Conservation (phyloP, 2,113 vertebrate species). For the Macaca nemestrina region DNA sequence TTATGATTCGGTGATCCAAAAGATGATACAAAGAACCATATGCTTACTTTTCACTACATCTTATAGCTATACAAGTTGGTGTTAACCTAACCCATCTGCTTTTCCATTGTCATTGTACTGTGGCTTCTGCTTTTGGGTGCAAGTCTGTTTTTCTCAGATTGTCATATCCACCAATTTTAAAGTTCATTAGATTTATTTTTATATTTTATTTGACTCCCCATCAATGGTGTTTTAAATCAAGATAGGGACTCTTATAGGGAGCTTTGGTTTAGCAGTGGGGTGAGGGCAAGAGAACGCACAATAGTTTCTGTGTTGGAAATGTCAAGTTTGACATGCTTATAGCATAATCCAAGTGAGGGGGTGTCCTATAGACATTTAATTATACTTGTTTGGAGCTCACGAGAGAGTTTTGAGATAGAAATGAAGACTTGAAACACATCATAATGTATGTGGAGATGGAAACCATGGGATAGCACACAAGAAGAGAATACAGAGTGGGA, state of each 20-base stretch:
- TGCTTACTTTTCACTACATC: neutral
- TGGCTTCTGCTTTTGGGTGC: neutral
- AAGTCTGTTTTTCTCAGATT: conserved; percentile 16
- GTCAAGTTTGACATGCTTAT: neutral
- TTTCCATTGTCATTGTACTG: neutral
- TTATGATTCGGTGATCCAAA: neutral
- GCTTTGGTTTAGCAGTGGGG: neutral
- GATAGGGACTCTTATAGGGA: neutral
- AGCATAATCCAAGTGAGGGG: neutral
- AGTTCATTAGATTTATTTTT: conserved; percentile 3
- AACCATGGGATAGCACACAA: neutral
- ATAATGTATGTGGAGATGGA: neutral
- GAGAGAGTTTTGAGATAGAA: neutral
- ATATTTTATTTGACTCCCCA: neutral
- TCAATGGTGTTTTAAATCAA: neutral
- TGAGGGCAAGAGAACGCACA: neutral
- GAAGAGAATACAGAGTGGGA: neutral
- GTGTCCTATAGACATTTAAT: neutral
- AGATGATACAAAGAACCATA: neutral
- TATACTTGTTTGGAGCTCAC: neutral
- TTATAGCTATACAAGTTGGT: neutral
- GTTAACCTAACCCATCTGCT: neutral
- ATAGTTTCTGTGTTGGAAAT: conserved; percentile 1
- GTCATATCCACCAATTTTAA: neutral
- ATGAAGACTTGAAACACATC: neutral